These are phyloP conservation scores for Gerris buenoi DNA, from an alignment of 1,140 invertebrate genomes.

Conservation along the genomic window DNA sequence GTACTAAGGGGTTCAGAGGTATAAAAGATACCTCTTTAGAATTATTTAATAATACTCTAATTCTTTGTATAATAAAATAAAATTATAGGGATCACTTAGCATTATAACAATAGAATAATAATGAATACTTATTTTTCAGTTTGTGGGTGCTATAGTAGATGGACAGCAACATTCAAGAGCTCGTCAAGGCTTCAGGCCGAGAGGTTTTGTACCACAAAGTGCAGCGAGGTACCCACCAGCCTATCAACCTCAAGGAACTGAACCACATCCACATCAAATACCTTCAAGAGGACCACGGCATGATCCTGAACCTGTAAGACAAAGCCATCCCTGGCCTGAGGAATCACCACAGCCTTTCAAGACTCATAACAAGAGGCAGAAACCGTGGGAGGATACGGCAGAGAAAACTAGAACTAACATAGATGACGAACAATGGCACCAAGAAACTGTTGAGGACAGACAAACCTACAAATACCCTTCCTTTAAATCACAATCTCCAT, in stretches of 20 bases:
- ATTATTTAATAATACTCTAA: too few relatives aligned
- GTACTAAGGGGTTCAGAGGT: too few relatives aligned
- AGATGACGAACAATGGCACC: neutral
- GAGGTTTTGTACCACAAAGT: neutral
- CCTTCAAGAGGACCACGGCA: too few relatives aligned
- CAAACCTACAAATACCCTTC: neutral
- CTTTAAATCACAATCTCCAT: neutral
- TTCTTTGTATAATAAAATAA: too few relatives aligned
- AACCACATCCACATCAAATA: neutral
- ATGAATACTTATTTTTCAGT: neutral
- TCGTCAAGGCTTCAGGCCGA: neutral
- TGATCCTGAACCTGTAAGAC: neutral
- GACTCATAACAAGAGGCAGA: neutral
- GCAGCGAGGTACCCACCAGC: neutral
- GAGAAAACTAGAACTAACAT: neutral
- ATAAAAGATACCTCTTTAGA: too few relatives aligned
- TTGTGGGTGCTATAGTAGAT: neutral
- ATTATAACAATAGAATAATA: too few relatives aligned
- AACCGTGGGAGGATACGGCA: neutral
- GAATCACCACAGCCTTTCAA: neutral
- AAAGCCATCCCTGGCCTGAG: too few relatives aligned
- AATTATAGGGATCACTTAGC: too few relatives aligned
- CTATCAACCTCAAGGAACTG: neutral
- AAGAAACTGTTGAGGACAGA: neutral
- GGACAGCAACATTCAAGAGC: neutral